Base-by-base conservation (phyloP, 2,797 vertebrate genomes). In the Melanogrammus aeglefinus region DNA sequence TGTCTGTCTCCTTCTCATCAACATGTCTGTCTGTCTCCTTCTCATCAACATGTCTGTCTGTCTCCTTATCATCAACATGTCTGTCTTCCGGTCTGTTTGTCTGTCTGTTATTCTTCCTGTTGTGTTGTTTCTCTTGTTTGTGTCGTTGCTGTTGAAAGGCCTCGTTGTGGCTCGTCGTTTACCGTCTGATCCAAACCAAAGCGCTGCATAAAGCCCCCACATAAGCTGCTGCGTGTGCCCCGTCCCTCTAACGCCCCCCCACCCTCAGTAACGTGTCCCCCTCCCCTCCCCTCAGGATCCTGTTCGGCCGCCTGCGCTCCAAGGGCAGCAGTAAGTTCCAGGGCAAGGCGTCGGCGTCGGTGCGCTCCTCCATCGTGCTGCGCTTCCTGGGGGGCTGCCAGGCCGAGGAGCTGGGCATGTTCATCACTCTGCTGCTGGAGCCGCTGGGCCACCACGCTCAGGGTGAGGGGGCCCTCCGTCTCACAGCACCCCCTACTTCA, bases 311-410 rank as follows among this genome's bases (percentile, higher is more conserved):
- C 66, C 96, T 99, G 95, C 96, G 95, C 88, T 96, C 95, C 76
- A 98, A 96, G 94, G 96, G 95, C 0, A 96, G 97, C 76, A 98
- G 90, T 86, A 98, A 95, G 92, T 97, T 98, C 10, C 97, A 99
- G 87, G 96, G 98, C 51, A 99, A 96, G 80, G 91, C 97, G 0
- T 90, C 92, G 3, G 91, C 96, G 0, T 76, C 94, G 41, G 92
- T 95, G 13, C 95, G 97, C 13, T 97, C 96, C 89, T 95, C 96
- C 29, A 98, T 98, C 0, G 96, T 99, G 31, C 89, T 99, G 80
- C 94, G 97, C 0, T 99, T 99, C 90, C 94, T 99, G 38, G 97
- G 96, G 0, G 96, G 96, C 4, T 97, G 96, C 0, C 93, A 95
- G 72, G 88, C 95, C 0, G 95, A 97, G 84, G 98, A 99, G 91